A percentile compares a stretch with the other conserved stretches of the same genome.
phyloP scores from a whole-genome alignment of 2,888 invertebrate genomes.

The Agrochola lychnidis region DNA sequence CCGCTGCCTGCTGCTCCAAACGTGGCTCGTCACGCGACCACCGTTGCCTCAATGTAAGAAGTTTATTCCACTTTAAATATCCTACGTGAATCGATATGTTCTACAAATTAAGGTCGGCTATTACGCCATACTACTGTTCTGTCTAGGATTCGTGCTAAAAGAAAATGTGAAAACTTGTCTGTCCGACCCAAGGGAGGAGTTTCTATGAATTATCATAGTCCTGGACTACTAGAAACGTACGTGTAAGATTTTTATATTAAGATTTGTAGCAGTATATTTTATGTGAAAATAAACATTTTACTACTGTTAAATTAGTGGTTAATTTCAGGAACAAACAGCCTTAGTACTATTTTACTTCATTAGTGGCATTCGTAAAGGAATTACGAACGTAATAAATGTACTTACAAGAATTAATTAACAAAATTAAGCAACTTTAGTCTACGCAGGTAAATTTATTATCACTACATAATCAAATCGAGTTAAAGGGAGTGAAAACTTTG shows the following conservation, averaged over 20 bases:
- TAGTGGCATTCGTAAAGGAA: conserved; percentile 28
- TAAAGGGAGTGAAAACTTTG: conserved; percentile 75
- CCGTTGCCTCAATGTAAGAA: conserved; percentile 76
- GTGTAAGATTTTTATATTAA: conserved; percentile 25
- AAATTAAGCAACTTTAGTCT: conserved; percentile 52
- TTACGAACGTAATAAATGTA: conserved; percentile 45
- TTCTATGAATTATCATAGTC: conserved; percentile 23
- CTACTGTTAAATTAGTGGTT: conserved; percentile 6
- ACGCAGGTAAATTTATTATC: conserved; percentile 65
- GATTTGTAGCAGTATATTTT: background rate
- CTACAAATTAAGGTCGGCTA: conserved; percentile 73
- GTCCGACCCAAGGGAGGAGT: conserved; percentile 17
- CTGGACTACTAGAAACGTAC: conserved; percentile 32
- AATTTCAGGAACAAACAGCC: conserved; percentile 1
- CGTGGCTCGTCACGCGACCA: conserved; percentile 82
- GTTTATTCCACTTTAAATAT: conserved; percentile 84
- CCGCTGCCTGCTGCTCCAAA: conserved; percentile 71
- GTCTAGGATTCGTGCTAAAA: conserved; percentile 27
- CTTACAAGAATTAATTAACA: conserved; percentile 58
- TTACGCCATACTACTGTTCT: conserved; percentile 43
- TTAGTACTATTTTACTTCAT: conserved; percentile 30
- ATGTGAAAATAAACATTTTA: conserved; percentile 25
- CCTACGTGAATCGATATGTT: conserved; percentile 77
- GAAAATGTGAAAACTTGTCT: conserved; percentile 38
- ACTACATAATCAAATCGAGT: conserved; percentile 65